These are phyloP conservation scores for Oligia strigilis DNA, from an alignment of 2,888 invertebrate genomes.

Conservation along the genomic window DNA sequence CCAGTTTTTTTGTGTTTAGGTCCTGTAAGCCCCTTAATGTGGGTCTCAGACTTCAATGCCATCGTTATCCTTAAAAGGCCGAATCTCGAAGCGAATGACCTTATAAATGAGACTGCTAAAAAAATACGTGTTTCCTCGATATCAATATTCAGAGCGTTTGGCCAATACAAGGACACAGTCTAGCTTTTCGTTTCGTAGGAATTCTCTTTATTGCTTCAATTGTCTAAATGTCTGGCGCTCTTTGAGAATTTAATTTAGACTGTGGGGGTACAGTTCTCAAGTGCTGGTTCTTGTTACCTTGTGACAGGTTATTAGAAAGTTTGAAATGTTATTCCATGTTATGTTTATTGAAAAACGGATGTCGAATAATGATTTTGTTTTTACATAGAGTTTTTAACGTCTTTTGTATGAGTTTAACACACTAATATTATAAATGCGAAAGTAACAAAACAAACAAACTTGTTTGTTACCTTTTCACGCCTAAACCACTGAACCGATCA, in stretches of 20 bases:
- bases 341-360: too few relatives aligned
- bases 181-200: slow-evolving; percentile 18
- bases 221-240: slow-evolving; percentile 14
- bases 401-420: too few relatives aligned
- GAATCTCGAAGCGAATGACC: slow-evolving; percentile 15
- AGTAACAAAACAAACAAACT: too few relatives aligned
- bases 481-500: too few relatives aligned
- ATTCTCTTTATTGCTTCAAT: slow-evolving; percentile 35
- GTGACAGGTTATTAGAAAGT: too few relatives aligned
- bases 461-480: too few relatives aligned
- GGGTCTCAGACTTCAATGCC: slow-evolving; percentile 15
- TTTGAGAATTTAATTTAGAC: neutral
- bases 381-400: too few relatives aligned
- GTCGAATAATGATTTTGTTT: too few relatives aligned
- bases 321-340: too few relatives aligned
- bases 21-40: too few relatives aligned
- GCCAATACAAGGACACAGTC: slow-evolving; percentile 31
- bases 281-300: neutral
- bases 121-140: slow-evolving; percentile 19
- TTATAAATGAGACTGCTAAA: neutral
- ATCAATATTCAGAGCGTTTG: slow-evolving; percentile 40
- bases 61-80: slow-evolving; percentile 17
- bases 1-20: too few relatives aligned
- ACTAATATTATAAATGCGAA: too few relatives aligned
- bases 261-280: neutral